Evolutionary conservation across 2,888 invertebrate species (phyloP).

Genomic region (Scaptomyza cyrtandrae): DNA sequence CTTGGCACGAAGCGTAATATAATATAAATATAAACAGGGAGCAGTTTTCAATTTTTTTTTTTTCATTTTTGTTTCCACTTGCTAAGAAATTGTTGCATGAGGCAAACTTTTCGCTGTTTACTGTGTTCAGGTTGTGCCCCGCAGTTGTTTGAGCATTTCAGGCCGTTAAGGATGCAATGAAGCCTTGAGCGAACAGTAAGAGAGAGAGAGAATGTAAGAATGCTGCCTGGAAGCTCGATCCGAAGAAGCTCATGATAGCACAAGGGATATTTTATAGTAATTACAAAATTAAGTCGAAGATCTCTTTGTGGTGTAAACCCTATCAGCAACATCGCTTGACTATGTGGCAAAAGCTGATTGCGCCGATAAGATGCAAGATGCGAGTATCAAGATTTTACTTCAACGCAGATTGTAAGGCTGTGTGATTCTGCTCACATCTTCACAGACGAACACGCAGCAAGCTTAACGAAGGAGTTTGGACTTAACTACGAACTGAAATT

Average conservation of each 20-base stretch:
- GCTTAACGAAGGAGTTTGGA: neutral
- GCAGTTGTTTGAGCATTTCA: constrained; percentile 69
- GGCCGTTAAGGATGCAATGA: constrained; percentile 67
- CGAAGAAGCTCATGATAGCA: constrained; percentile 13
- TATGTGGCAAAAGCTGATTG: constrained; percentile 59
- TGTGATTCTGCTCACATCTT: constrained; percentile 6
- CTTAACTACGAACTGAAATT: neutral
- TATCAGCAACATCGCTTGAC: constrained; percentile 56
- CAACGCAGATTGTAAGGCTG: constrained; percentile 6
- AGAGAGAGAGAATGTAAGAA: constrained; percentile 57
- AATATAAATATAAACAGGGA: constrained; percentile 71
- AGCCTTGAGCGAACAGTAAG: constrained; percentile 36
- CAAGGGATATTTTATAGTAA: constrained; percentile 69
- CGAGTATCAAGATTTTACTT: constrained; percentile 18
- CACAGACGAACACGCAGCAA: constrained; percentile 4
- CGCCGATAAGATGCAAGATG: constrained; percentile 41
- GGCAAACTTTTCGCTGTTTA: constrained; percentile 19
- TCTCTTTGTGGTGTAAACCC: constrained; percentile 28
- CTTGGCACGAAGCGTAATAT: constrained; percentile 63
- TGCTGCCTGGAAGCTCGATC: constrained; percentile 42
- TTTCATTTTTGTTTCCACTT: constrained; percentile 18
- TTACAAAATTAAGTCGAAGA: constrained; percentile 71
- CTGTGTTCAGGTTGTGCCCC: constrained; percentile 49
- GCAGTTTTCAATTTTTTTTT: constrained; percentile 72
- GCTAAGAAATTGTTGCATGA: constrained; percentile 37